A percentile compares a stretch with the other conserved stretches of the same genome.
Evolutionary conservation across 2,888 invertebrate genomes (phyloP).

Genomic region (Xestobium rufovillosum): DNA sequence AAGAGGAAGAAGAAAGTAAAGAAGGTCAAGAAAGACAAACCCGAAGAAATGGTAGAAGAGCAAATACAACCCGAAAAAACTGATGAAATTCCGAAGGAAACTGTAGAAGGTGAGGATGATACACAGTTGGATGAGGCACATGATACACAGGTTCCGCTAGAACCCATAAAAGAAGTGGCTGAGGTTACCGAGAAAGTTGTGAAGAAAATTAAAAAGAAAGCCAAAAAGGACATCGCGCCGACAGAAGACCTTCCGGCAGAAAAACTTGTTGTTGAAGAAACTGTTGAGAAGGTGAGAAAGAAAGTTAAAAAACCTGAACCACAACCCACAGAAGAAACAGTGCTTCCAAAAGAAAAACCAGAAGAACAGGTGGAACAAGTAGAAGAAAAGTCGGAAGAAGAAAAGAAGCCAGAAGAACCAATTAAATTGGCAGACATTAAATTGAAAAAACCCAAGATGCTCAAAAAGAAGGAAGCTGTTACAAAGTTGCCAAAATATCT

Average conservation of each 20-base stretch:
- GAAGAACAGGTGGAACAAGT: slow-evolving; percentile 38
- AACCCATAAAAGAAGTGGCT: background rate
- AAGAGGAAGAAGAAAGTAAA: slow-evolving; percentile 23
- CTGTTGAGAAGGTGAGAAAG: slow-evolving; percentile 18
- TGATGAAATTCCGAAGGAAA: slow-evolving; percentile 31
- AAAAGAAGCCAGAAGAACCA: slow-evolving; percentile 43
- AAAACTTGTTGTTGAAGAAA: slow-evolving; percentile 27
- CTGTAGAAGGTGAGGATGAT: slow-evolving; percentile 22
- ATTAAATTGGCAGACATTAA: slow-evolving; percentile 62
- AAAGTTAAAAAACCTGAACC: slow-evolving; percentile 31
- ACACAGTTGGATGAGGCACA: slow-evolving; percentile 17
- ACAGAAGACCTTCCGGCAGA: slow-evolving; percentile 24
- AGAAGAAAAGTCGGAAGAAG: too few relatives aligned
- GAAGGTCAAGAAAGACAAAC: slow-evolving; percentile 21
- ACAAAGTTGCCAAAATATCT: slow-evolving; percentile 54
- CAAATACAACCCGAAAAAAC: slow-evolving; percentile 22
- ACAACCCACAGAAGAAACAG: slow-evolving; percentile 25
- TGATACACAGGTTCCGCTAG: slow-evolving; percentile 6
- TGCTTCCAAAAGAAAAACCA: slow-evolving; percentile 28
- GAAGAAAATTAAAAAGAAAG: slow-evolving; percentile 17
- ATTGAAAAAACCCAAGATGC: slow-evolving; percentile 41
- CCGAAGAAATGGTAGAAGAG: slow-evolving; percentile 16
- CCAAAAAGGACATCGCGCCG: too few relatives aligned
- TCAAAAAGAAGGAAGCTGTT: slow-evolving; percentile 33
- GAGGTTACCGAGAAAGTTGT: slow-evolving; percentile 3